Evolutionary conservation across 2,797 vertebrate genomes (phyloP).

Genomic region (Kryptolebias ocellatus): DNA sequence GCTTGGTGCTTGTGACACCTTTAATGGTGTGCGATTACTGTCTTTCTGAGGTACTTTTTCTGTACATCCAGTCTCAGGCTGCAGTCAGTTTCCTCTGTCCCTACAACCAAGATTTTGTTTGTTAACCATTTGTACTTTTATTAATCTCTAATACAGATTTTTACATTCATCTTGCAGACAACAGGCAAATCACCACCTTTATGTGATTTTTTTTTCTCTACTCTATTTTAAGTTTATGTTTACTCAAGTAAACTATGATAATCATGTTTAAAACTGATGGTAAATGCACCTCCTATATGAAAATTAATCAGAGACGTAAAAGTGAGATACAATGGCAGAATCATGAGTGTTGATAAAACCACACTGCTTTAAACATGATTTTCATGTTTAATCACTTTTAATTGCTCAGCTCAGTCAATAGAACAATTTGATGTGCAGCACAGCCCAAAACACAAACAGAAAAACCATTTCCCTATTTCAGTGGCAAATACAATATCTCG

Average conservation of each 20-base stretch:
- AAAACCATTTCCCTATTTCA: conserved; percentile 53
- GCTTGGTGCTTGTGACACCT: conserved; percentile 63
- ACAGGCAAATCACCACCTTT: conserved; percentile 30
- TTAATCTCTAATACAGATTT: conserved; percentile 35
- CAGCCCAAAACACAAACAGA: conserved; percentile 49
- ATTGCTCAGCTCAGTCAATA: conserved; percentile 70
- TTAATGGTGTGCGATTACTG: conserved; percentile 71
- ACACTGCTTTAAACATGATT: conserved; percentile 66
- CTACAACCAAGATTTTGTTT: conserved; percentile 49
- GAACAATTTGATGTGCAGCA: conserved; percentile 72
- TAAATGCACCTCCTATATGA: conserved; percentile 54
- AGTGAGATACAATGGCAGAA: conserved; percentile 48
- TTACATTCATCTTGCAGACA: conserved; percentile 31
- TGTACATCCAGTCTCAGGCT: conserved; percentile 20
- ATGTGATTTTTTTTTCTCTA: neutral
- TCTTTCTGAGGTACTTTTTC: conserved; percentile 54
- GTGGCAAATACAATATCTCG: conserved; percentile 44
- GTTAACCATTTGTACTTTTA: conserved; percentile 22
- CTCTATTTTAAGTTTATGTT: neutral
- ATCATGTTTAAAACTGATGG: conserved; percentile 7
- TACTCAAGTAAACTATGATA: too few relatives aligned
- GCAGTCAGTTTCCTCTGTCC: conserved; percentile 41
- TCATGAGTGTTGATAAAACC: conserved; percentile 67
- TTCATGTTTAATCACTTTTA: conserved; percentile 74
- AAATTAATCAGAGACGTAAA: conserved; percentile 63